Evolutionary conservation across 2,888 invertebrate species (phyloP).

Genomic region (Dermolepida albohirtum): DNA sequence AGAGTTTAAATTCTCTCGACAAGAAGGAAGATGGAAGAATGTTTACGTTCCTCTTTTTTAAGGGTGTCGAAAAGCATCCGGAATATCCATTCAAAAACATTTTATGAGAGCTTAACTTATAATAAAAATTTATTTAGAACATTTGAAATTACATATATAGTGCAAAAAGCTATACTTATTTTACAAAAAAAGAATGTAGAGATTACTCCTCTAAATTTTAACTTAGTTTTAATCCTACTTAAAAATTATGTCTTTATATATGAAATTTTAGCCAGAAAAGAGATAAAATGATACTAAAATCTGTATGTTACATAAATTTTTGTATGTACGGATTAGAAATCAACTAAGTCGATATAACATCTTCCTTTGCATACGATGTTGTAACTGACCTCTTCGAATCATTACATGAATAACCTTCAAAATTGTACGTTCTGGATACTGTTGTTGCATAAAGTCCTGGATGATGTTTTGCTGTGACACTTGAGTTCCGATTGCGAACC

Average conservation of each 20-base stretch:
- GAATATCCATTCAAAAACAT: conserved; percentile 72
- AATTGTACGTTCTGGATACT: conserved; percentile 88
- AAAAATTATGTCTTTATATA: conserved; percentile 5
- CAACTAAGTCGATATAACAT: conserved; percentile 94
- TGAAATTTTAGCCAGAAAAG: background rate
- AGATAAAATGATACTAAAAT: too few species aligned
- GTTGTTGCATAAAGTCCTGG: conserved; percentile 86
- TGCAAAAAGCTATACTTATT: too few species aligned
- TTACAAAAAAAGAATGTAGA: background rate
- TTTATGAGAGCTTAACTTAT: background rate
- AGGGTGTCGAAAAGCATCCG: conserved; percentile 77
- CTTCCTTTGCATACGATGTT: conserved; percentile 96
- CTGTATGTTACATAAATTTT: too few species aligned
- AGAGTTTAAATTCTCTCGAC: conserved; percentile 70
- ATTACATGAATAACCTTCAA: conserved; percentile 93
- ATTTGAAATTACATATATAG: background rate
- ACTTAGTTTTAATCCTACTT: background rate
- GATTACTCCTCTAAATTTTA: conserved; percentile 4
- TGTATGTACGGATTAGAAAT: conserved; percentile 49
- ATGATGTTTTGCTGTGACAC: conserved; percentile 95
- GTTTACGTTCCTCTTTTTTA: conserved; percentile 76
- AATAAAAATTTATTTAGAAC: background rate
- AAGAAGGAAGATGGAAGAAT: conserved; percentile 74
- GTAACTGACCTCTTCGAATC: conserved; percentile 95
- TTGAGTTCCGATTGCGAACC: conserved; percentile 96